phyloP scores from a whole-genome alignment of 2,888 invertebrate species.

The Drosophila melanosoma region DNA sequence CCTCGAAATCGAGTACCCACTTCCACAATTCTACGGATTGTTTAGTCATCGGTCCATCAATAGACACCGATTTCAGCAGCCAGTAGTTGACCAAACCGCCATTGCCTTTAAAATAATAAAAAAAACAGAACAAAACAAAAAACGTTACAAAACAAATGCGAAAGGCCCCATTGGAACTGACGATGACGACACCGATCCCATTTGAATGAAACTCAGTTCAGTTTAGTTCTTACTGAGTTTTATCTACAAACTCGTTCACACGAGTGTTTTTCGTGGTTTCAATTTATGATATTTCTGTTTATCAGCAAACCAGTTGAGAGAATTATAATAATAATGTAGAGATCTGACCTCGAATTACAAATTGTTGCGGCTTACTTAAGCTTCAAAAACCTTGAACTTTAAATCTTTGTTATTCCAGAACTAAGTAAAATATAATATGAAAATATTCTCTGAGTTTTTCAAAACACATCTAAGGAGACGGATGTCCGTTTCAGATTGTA shows the following conservation, averaged over 20 bases:
- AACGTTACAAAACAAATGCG: conserved; percentile 10
- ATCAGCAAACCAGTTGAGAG: conserved; percentile 13
- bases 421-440: background rate
- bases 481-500: background rate
- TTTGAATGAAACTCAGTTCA: conserved; percentile 12
- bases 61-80: conserved; percentile 4
- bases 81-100: background rate
- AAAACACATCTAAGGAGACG: background rate
- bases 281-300: conserved; percentile 1
- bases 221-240: conserved; percentile 14
- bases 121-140: background rate
- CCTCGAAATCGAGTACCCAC: conserved; percentile 32
- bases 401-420: background rate
- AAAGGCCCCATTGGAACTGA: background rate
- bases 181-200: conserved; percentile 42
- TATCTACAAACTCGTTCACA: conserved; percentile 19
- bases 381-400: background rate
- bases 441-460: background rate
- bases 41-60: conserved; percentile 27
- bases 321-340: background rate
- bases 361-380: background rate
- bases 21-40: conserved; percentile 18
- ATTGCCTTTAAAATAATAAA: background rate
- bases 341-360: background rate
- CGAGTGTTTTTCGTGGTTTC: background rate